Evolutionary conservation across 2,888 invertebrate genomes (phyloP).

Genomic region (Sinodicranocentrus sp.): DNA sequence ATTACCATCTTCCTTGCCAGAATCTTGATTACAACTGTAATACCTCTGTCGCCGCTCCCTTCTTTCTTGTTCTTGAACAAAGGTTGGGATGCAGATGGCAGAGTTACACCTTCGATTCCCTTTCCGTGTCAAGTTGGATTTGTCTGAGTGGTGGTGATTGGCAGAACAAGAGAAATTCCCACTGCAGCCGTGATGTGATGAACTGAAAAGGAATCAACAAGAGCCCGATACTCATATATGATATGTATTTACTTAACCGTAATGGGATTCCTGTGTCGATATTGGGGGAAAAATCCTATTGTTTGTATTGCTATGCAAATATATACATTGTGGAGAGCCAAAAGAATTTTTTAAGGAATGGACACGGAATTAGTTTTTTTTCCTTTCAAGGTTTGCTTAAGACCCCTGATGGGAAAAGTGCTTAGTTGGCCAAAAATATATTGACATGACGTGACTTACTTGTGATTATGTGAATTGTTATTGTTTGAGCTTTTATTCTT

Average conservation of each 20-base stretch:
- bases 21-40: constrained; percentile 54
- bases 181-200: constrained; percentile 37
- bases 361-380: no score
- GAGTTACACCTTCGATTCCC: constrained; percentile 84
- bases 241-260: no score
- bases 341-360: no score
- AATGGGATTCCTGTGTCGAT: no score
- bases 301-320: no score
- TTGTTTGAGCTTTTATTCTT: constrained; percentile 68
- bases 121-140: constrained; percentile 23
- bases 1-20: constrained; percentile 26
- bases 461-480: constrained; percentile 51
- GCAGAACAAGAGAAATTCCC: constrained; percentile 26
- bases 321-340: no score
- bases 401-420: no score
- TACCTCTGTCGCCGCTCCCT: constrained; percentile 58
- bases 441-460: constrained; percentile 19
- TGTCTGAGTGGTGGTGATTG: constrained; percentile 22
- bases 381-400: no score
- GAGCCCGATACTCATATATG: no score
- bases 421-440: no score
- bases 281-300: no score
- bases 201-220: constrained; percentile 21
- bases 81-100: constrained; percentile 91
- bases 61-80: constrained; percentile 81